phyloP scores from a whole-genome alignment of 2,113 vertebrate species.

The Meleagris gallopavo region DNA sequence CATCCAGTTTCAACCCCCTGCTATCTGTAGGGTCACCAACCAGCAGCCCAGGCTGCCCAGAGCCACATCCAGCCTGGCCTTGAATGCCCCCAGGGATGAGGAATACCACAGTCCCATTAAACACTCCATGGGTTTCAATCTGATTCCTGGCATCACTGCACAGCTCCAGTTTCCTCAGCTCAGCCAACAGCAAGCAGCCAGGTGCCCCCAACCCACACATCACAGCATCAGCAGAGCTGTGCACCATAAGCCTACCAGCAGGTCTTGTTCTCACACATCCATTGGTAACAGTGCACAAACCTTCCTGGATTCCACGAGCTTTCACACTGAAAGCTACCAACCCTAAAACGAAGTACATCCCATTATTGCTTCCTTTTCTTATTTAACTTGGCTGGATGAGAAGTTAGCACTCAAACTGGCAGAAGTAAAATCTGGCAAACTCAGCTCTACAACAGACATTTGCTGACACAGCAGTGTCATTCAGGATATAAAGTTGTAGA shows the following conservation, averaged over 20 bases:
- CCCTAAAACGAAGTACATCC: neutral
- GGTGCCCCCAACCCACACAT: neutral
- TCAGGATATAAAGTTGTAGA: neutral
- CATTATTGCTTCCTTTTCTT: conserved; percentile 42
- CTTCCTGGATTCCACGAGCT: neutral
- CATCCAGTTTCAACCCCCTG: too few species aligned
- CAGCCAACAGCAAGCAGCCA: neutral
- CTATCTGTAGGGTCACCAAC: too few species aligned
- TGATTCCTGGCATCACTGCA: neutral
- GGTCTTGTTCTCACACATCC: neutral
- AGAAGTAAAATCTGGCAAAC: neutral
- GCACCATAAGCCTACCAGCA: neutral
- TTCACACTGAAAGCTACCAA: neutral
- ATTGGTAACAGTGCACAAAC: rapidly evolving
- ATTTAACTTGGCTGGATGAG: conserved; percentile 50
- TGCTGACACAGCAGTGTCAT: neutral
- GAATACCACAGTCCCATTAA: neutral
- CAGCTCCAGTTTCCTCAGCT: neutral
- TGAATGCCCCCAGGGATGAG: too few species aligned
- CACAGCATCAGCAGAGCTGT: neutral
- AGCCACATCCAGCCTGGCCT: too few species aligned
- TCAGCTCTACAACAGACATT: rapidly evolving
- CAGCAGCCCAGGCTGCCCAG: too few species aligned
- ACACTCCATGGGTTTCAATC: neutral
- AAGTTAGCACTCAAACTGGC: neutral